Base-by-base conservation (phyloP, 2,888 invertebrate genomes). In the Resseliella maxima region DNA sequence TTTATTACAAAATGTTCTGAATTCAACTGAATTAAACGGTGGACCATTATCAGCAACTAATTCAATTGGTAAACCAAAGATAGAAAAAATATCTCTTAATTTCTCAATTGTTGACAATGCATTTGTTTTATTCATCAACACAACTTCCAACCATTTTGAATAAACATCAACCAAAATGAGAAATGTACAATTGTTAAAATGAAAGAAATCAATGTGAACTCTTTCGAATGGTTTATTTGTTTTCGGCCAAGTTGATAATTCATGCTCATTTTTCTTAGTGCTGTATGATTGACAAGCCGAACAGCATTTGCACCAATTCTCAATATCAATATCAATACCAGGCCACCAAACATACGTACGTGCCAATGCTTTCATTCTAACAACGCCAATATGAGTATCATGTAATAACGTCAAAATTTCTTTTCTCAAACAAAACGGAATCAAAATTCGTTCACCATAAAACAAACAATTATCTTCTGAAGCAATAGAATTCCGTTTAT, bases 111-210 rank as follows among this genome's bases (percentile, higher is more conserved):
- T 64, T 31, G 35, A 31, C 46, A 72, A 31, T 0, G 86, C 86
- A 35, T 87, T 87, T 31, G 87, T 87, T 86, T 85, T 88, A 1
- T 87, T 86, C 87, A 88, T 87, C 27, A 87, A 86, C 87, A 88
- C 88, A 10, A 90, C 89, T 87, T 91, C 91, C 0, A 89, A 88
- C 90, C 90, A 92, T 87, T 90, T 91, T 0, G 90, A 90, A 87
- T 88, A 89, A 0, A 90, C 88, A 87, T 91, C 91, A 1, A 90
- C 89, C 0, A 91, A 87, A 21, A 91, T 87, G 10, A 90, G 15
- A 50, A 50, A 50, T 50, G 50, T 50, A 3, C 15, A 12, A 86
- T 38, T n/a, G 5, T 36, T 12, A 6, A 38, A 41, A 36, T 1
- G 2, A 36, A n/a, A 35, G 36, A 90, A 91, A 88, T 91, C 91